Evolutionary conservation across 2,113 vertebrate species (phyloP).

Genomic region (Rhineura floridana): DNA sequence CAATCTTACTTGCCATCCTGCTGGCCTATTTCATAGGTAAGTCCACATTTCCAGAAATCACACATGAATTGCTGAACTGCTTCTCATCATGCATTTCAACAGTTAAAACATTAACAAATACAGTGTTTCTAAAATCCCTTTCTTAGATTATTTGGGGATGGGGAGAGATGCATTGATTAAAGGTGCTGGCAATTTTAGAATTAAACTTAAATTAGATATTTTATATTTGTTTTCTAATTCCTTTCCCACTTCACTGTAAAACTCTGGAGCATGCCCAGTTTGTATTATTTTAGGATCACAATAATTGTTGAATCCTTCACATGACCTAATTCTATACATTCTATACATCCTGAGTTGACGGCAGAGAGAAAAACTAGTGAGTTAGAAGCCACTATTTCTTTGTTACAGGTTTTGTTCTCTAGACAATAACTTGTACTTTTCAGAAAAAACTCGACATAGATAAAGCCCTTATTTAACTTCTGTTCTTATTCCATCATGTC

Average conservation of each 20-base stretch:
- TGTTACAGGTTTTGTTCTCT: conserved; percentile 5
- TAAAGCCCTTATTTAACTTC: conserved; percentile 8
- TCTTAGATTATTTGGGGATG: not conserved
- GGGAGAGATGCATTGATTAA: not conserved
- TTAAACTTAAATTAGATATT: not conserved
- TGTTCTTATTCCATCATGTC: not conserved
- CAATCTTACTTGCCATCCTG: conserved; percentile 91
- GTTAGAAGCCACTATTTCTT: not conserved
- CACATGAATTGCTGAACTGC: not conserved
- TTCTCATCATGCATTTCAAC: not conserved
- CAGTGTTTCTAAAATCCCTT: not conserved
- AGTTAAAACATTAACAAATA: not conserved
- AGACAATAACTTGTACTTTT: not conserved
- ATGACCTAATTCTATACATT: not conserved
- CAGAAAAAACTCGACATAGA: conserved; percentile 4
- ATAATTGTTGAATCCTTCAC: not conserved
- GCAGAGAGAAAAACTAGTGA: not conserved
- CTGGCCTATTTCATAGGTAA: conserved; percentile 98
- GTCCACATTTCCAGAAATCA: conserved; percentile 38
- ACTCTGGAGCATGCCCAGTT: not conserved
- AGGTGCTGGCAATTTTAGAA: not conserved
- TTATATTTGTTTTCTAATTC: not conserved
- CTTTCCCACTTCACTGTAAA: not conserved
- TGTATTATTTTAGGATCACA: not conserved
- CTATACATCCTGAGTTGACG: not conserved